Evolutionary conservation across 2,113 vertebrate genomes (phyloP).

Genomic region (Megalops atlanticus): DNA sequence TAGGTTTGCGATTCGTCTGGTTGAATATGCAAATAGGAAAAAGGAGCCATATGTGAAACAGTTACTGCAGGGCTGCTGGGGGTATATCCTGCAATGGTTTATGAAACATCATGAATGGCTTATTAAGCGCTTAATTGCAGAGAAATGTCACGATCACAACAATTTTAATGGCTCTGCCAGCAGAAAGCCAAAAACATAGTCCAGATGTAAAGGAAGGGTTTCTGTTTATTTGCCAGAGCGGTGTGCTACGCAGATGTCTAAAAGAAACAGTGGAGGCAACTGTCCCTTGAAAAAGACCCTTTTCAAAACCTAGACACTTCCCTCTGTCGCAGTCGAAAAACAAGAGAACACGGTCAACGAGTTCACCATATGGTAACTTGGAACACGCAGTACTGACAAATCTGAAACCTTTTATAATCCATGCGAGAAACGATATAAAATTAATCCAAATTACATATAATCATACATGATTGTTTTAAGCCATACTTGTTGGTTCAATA

Average conservation of each 20-base stretch:
- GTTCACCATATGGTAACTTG: not conserved
- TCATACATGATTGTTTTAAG: conserved; percentile 27
- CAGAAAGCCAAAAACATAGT: conserved; percentile 31
- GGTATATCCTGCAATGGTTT: not conserved
- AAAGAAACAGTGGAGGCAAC: conserved; percentile 10
- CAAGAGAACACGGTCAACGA: conserved; percentile 11
- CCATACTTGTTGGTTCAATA: too few relatives aligned
- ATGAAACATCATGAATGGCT: conserved; percentile 3
- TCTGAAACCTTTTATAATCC: not conserved
- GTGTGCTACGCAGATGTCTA: conserved; percentile 75
- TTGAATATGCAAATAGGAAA: too few relatives aligned
- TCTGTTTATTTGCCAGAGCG: conserved; percentile 54
- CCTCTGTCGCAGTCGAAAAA: not conserved
- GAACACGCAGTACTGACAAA: not conserved
- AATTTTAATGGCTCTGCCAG: conserved; percentile 37
- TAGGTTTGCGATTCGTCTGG: too few relatives aligned
- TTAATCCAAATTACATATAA: too few relatives aligned
- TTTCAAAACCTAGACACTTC: conserved; percentile 32
- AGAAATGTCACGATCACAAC: conserved; percentile 30
- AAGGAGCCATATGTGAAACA: not conserved
- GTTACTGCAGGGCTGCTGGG: not conserved
- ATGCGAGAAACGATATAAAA: not conserved
- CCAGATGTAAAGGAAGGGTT: conserved; percentile 48
- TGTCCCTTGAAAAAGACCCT: conserved; percentile 40
- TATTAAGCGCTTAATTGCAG: not conserved